A percentile compares a stretch with the other conserved stretches of the same genome.
phyloP scores from a whole-genome alignment of 2,113 vertebrate species.

The Pandion haliaetus region DNA sequence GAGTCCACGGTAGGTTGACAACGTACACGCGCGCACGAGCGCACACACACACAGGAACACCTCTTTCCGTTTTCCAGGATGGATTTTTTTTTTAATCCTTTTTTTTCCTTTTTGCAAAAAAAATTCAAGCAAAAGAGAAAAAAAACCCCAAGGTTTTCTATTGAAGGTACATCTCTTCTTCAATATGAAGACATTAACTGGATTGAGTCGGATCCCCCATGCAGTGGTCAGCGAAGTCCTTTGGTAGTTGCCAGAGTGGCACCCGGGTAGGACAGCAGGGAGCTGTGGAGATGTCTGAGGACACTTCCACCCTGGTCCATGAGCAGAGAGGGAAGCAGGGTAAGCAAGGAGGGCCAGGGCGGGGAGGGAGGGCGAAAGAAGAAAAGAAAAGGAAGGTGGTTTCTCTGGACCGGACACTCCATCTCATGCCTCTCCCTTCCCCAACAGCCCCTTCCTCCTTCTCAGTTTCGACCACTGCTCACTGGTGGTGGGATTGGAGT shows the following conservation, averaged over 20 bases:
- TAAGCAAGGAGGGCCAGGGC: not conserved
- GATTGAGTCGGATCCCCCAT: constrained; percentile 80
- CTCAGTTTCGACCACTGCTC: constrained; percentile 50
- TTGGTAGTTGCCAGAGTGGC: constrained; percentile 73
- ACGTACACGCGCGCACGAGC: constrained; percentile 66
- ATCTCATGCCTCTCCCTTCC: constrained; percentile 40
- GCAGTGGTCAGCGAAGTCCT: constrained; percentile 82
- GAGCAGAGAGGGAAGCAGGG: constrained; percentile 50
- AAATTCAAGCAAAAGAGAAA: constrained; percentile 84
- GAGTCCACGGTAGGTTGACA: constrained; percentile 68
- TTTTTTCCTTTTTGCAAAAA: constrained; percentile 78
- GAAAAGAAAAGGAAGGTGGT: constrained; percentile 64
- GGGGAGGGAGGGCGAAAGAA: constrained; percentile 31
- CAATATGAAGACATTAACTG: constrained; percentile 90
- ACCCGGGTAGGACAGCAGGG: constrained; percentile 49
- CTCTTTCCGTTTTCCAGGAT: constrained; percentile 62
- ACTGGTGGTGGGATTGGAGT: constrained; percentile 37
- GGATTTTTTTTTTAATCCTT: constrained; percentile 60
- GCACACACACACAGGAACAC: constrained; percentile 73
- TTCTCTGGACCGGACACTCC: not conserved
- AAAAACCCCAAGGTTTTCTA: constrained; percentile 75
- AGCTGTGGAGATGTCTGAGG: constrained; percentile 63
- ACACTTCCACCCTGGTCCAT: constrained; percentile 50
- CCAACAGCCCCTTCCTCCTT: constrained; percentile 63
- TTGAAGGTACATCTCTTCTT: constrained; percentile 87